Base-by-base conservation (phyloP, 2,113 vertebrate species). In the Pelmatolapia mariae region DNA sequence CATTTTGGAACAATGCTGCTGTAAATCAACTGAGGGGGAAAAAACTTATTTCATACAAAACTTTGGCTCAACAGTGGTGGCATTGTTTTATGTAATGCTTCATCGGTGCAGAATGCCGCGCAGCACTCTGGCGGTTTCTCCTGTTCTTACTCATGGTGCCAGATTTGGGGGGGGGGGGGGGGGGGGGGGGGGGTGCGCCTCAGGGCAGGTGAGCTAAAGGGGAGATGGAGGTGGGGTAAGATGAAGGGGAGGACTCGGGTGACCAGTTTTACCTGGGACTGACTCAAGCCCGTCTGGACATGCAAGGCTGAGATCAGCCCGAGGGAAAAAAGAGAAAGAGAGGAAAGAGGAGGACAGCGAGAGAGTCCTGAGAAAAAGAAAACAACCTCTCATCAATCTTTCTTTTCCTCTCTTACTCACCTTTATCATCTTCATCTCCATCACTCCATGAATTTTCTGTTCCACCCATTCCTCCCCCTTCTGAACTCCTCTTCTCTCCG, bases 191-290 rank as follows among this genome's bases (percentile, higher is more conserved):
- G 79, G 86, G 26, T 4, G 82, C 26, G 92, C 91, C 94, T 91
- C 57, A 4, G 92, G 94, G 93, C 91, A 94, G 93, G 94, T 93
- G 94, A 96, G 92, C 87, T 66, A 91, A 90, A 92, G 93, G 94
- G 91, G 92, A 93, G 87, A 86, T 87, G 92, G 91, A 84, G 91
- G 92, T 85, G 89, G 89, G 86, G 88, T 82, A 33, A 91, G 88
- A 91, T 85, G 89, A 90, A 87, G 93, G 78, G 80, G 84, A 93
- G 80, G 94, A 94, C 91, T 95, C 93, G 92, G 95, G 88, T 96
- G 95, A 95, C 95, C 95, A 95, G 94, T 93, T 96, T 95, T 94
- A 95, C 94, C 94, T 92, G 89, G 86, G 89, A 89, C 89, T 92
- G 93, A 94, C 89, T 91, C 73, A 56, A 92, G 94, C 95, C 90